Conservation (phyloP, 2,888 invertebrate genomes). For the Euzetes globulus region DNA sequence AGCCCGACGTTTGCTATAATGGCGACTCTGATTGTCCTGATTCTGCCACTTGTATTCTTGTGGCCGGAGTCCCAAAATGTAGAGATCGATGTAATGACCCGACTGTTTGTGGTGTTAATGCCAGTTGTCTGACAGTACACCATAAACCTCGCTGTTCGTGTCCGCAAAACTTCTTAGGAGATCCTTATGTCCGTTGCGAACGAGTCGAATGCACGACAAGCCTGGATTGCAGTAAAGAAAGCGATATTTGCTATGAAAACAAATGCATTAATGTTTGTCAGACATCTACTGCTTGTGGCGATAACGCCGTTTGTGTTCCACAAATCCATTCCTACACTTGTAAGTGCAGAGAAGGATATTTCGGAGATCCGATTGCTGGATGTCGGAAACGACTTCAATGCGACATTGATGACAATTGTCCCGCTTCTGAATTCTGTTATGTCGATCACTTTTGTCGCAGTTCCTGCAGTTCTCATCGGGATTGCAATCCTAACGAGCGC, state of each 20-base stretch:
- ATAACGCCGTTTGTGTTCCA: constrained; percentile 74
- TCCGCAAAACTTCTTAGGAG: constrained; percentile 60
- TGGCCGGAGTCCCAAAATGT: constrained; percentile 65
- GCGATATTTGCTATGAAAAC: constrained; percentile 60
- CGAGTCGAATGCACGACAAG: constrained; percentile 72
- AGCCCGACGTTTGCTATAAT: constrained; percentile 45
- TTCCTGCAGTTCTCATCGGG: constrained; percentile 66
- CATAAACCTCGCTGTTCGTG: constrained; percentile 57
- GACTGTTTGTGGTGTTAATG: constrained; percentile 41
- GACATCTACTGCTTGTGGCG: constrained; percentile 61
- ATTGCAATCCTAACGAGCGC: constrained; percentile 76
- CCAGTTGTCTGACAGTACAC: constrained; percentile 41
- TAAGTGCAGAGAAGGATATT: constrained; percentile 74
- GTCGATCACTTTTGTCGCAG: constrained; percentile 75
- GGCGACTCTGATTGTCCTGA: constrained; percentile 44
- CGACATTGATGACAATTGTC: constrained; percentile 66
- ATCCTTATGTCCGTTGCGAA: constrained; percentile 54
- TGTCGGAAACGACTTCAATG: constrained; percentile 80
- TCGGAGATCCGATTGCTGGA: constrained; percentile 65
- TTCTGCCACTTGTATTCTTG: constrained; percentile 66
- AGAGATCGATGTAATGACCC: constrained; percentile 48
- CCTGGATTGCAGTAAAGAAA: constrained; percentile 65
- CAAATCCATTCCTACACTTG: constrained; percentile 70
- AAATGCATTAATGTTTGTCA: constrained; percentile 58
- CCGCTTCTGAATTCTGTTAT: constrained; percentile 65